Conservation (phyloP, 2,888 invertebrate species). For the Scaptomyza caliginosa region DNA sequence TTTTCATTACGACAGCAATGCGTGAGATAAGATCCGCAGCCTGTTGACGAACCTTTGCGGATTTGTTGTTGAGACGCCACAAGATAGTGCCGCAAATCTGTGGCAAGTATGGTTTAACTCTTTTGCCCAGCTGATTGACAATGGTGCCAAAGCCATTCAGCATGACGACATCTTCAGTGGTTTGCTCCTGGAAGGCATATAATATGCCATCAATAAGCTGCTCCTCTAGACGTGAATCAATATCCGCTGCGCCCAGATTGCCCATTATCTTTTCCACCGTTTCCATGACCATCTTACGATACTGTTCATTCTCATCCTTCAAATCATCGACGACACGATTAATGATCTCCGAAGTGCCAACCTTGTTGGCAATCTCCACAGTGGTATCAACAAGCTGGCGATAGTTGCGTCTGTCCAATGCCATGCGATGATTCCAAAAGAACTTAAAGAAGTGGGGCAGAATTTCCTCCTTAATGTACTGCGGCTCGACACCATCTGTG, state of each 20-base stretch:
- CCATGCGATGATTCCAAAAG: conserved; percentile 99
- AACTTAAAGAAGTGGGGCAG: conserved; percentile 99
- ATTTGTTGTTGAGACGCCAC: conserved; percentile 99
- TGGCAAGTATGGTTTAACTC: conserved; percentile 99
- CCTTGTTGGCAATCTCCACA: conserved; percentile 99
- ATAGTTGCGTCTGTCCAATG: conserved; percentile 98
- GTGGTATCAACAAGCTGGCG: conserved; percentile 99
- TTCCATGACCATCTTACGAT: conserved; percentile 99
- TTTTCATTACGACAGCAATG: conserved; percentile 99
- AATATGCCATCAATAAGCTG: conserved; percentile 99
- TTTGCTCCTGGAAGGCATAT: conserved; percentile 99
- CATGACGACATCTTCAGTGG: conserved; percentile 99
- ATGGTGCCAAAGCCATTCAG: conserved; percentile 99
- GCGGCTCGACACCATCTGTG: conserved; percentile 99
- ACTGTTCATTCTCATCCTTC: conserved; percentile 99
- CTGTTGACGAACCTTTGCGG: conserved; percentile 99
- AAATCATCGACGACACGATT: conserved; percentile 99
- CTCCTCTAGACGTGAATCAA: conserved; percentile 98
- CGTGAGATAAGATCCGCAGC: conserved; percentile 99
- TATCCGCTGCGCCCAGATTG: conserved; percentile 98
- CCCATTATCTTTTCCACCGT: conserved; percentile 99
- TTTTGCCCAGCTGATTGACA: conserved; percentile 97
- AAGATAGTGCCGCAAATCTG: conserved; percentile 99
- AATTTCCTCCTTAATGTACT: conserved; percentile 99
- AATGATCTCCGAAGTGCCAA: conserved; percentile 99